Evolutionary conservation across 2,113 vertebrate genomes (phyloP).

Genomic region (Vulpes lagopus): DNA sequence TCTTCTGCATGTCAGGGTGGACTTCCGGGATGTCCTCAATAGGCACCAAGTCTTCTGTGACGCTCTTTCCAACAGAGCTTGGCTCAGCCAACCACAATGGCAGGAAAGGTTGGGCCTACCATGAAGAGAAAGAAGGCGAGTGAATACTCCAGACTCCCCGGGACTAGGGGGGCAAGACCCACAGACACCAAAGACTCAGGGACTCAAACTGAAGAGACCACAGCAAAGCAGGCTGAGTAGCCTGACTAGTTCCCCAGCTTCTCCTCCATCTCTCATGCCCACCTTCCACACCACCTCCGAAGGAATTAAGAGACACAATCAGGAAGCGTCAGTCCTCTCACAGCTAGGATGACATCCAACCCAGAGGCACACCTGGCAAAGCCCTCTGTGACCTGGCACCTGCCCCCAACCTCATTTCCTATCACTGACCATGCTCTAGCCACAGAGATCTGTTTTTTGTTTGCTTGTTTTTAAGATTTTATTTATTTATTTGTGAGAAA

Average conservation of each 20-base stretch:
- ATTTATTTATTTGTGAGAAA: no score
- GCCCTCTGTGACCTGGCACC: rapidly evolving
- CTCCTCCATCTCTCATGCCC: background rate
- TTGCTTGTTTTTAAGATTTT: no score
- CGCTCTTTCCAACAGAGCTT: slow-evolving; percentile 88
- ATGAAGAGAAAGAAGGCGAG: no score
- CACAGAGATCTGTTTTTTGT: no score
- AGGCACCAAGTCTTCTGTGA: slow-evolving; percentile 90
- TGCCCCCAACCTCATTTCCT: background rate
- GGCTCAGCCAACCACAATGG: slow-evolving; percentile 95
- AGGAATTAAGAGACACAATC: no score
- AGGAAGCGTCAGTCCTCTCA: no score
- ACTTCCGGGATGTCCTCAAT: slow-evolving; percentile 88
- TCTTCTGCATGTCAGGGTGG: slow-evolving; percentile 88
- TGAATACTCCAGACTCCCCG: background rate
- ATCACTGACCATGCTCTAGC: no score
- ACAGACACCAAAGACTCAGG: background rate
- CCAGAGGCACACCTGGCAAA: no score
- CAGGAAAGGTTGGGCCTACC: slow-evolving; percentile 92
- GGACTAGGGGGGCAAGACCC: no score
- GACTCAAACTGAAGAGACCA: no score
- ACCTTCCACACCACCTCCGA: rapidly evolving
- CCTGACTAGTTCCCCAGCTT: rapidly evolving
- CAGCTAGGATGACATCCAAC: rapidly evolving
- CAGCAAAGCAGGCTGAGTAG: rapidly evolving